A percentile compares a stretch with the other conserved stretches of the same genome.
phyloP scores from a whole-genome alignment of 2,797 vertebrate genomes.

The Coreius guichenoti region DNA sequence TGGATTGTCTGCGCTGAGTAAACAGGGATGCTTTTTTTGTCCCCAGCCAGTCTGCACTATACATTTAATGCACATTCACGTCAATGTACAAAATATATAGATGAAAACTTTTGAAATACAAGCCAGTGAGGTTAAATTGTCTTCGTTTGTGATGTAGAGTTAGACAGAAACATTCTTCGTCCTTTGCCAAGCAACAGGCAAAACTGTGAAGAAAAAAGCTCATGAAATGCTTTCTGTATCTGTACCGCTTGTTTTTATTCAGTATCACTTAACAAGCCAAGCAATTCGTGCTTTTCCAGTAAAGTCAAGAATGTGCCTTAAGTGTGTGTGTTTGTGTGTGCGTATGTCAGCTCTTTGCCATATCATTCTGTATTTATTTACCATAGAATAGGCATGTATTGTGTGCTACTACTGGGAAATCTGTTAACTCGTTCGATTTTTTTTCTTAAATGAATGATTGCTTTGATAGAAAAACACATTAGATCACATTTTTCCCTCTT shows the following conservation, averaged over 20 bases:
- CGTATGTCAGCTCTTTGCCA: background rate
- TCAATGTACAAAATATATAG: background rate
- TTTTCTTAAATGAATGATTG: slow-evolving; percentile 43
- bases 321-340: background rate
- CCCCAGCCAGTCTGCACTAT: slow-evolving; percentile 17
- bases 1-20: slow-evolving; percentile 25
- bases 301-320: slow-evolving; percentile 56
- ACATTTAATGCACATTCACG: background rate
- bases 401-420: slow-evolving; percentile 7
- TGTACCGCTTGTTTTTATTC: slow-evolving; percentile 57
- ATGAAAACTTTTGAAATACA: slow-evolving; percentile 18
- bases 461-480: slow-evolving; percentile 43
- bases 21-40: slow-evolving; percentile 35
- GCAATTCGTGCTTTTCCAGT: slow-evolving; percentile 54
- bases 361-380: slow-evolving; percentile 2
- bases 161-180: slow-evolving; percentile 46
- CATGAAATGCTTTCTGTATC: slow-evolving; percentile 56
- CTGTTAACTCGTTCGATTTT: background rate
- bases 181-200: slow-evolving; percentile 59
- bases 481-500: slow-evolving; percentile 55
- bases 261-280: slow-evolving; percentile 61
- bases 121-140: slow-evolving; percentile 43
- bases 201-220: slow-evolving; percentile 47
- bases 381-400: background rate
- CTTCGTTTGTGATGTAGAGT: slow-evolving; percentile 25